phyloP scores from a whole-genome alignment of 2,113 vertebrate genomes.

The Corythaeola cristata region DNA sequence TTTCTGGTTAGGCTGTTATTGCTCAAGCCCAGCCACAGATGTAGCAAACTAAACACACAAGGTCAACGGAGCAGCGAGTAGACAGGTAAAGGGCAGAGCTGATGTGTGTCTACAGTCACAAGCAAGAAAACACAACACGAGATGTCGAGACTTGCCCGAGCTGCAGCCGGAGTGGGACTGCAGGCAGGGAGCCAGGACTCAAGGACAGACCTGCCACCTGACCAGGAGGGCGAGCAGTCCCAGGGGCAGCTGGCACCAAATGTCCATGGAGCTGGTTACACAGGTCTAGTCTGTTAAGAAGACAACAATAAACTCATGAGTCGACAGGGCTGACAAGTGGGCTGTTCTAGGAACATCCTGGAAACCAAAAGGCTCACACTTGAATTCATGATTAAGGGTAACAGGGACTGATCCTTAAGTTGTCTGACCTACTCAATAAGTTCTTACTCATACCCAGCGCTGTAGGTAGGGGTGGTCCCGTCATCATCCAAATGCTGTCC shows the following conservation, averaged over 20 bases:
- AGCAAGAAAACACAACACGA: background rate
- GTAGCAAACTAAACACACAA: background rate
- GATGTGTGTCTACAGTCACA: background rate
- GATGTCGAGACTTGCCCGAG: fast-evolving
- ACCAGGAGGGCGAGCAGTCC: fast-evolving
- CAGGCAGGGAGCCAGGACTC: background rate
- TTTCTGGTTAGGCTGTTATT: background rate
- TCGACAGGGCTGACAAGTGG: background rate
- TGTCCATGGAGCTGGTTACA: background rate
- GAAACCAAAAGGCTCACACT: background rate
- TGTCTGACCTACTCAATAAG: background rate
- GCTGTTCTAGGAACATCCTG: background rate
- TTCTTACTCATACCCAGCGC: background rate
- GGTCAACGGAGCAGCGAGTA: background rate
- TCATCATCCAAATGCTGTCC: background rate
- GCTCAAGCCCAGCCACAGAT: background rate
- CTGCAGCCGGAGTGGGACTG: background rate
- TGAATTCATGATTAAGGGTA: background rate
- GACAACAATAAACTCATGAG: background rate
- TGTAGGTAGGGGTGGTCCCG: background rate
- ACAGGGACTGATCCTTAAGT: background rate
- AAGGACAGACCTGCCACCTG: background rate
- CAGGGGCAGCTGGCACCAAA: background rate
- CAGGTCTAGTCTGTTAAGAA: background rate
- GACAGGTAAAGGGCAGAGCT: background rate